phyloP scores from a whole-genome alignment of 2,113 vertebrate genomes.

The Solea solea region DNA sequence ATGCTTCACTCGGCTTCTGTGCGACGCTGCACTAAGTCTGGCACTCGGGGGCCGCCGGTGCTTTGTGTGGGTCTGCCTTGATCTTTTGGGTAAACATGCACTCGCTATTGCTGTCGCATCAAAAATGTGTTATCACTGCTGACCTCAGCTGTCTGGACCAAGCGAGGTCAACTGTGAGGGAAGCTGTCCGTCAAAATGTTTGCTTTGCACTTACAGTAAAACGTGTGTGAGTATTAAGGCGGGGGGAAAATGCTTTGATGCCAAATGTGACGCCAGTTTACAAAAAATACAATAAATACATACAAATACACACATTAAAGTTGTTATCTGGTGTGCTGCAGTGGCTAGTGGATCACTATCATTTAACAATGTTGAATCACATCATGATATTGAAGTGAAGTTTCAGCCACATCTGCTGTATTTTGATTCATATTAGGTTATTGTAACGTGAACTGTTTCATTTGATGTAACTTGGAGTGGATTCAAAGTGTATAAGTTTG shows the following conservation, averaged over 20 bases:
- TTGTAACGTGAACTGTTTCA: too few relatives aligned
- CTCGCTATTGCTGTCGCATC: slow-evolving; percentile 18
- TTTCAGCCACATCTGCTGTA: too few relatives aligned
- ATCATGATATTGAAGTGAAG: too few relatives aligned
- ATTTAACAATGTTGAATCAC: too few relatives aligned
- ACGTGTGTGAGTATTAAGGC: too few relatives aligned
- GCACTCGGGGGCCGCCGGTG: not conserved
- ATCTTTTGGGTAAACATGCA: slow-evolving; percentile 14
- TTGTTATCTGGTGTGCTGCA: too few relatives aligned
- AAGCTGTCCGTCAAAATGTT: slow-evolving; percentile 4
- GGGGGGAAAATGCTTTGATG: not conserved
- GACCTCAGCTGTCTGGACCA: slow-evolving; percentile 17
- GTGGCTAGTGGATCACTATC: too few relatives aligned
- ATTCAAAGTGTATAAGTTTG: too few relatives aligned
- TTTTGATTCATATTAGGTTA: too few relatives aligned
- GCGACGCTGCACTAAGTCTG: slow-evolving; percentile 26
- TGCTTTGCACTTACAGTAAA: not conserved
- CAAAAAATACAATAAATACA: too few relatives aligned
- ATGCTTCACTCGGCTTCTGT: slow-evolving; percentile 25
- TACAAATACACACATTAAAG: too few relatives aligned
- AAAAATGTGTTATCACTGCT: slow-evolving; percentile 9
- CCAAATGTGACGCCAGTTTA: not conserved
- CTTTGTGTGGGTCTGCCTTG: slow-evolving; percentile 4
- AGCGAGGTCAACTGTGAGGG: slow-evolving; percentile 22
- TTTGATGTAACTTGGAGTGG: too few relatives aligned